phyloP scores from a whole-genome alignment of 2,797 vertebrate genomes.

The Dipus sagitta region DNA sequence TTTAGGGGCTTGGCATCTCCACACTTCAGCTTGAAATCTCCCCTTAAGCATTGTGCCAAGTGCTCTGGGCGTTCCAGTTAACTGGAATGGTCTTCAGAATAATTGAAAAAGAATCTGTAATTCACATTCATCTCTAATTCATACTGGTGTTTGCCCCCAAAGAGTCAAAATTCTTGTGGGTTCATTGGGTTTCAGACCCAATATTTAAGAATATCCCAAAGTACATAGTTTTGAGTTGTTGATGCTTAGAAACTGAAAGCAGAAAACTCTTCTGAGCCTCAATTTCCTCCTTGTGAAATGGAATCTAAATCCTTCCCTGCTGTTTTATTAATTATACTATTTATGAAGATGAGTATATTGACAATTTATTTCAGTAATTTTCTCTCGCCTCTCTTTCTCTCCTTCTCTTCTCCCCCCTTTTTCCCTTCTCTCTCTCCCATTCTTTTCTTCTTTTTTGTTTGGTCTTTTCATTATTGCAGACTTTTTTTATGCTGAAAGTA shows the following conservation, averaged over 20 bases:
- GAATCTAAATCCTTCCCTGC: slow-evolving; percentile 61
- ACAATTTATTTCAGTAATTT: slow-evolving; percentile 1
- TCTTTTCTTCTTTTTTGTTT: neutral
- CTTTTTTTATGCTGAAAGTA: slow-evolving; percentile 40
- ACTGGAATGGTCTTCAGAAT: slow-evolving; percentile 63
- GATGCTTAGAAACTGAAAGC: slow-evolving; percentile 71
- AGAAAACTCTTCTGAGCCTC: slow-evolving; percentile 61
- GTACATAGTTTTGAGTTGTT: slow-evolving; percentile 72
- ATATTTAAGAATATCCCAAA: slow-evolving; percentile 72
- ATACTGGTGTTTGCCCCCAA: slow-evolving; percentile 68
- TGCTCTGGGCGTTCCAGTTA: slow-evolving; percentile 55
- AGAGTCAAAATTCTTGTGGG: slow-evolving; percentile 77
- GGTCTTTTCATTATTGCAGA: slow-evolving; percentile 2
- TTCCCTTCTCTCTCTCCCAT: no score
- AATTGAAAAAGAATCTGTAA: slow-evolving; percentile 70
- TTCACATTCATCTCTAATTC: slow-evolving; percentile 72
- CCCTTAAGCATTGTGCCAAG: slow-evolving; percentile 60
- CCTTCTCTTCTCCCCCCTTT: neutral
- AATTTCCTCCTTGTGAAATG: slow-evolving; percentile 66
- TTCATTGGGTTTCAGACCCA: slow-evolving; percentile 75
- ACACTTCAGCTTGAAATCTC: slow-evolving; percentile 50
- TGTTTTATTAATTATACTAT: slow-evolving; percentile 66
- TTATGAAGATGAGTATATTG: slow-evolving; percentile 41
- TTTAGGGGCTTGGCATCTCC: slow-evolving; percentile 70
- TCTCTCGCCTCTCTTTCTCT: neutral